Conservation (phyloP, 2,888 invertebrate genomes). For the Apocheima hispidaria region DNA sequence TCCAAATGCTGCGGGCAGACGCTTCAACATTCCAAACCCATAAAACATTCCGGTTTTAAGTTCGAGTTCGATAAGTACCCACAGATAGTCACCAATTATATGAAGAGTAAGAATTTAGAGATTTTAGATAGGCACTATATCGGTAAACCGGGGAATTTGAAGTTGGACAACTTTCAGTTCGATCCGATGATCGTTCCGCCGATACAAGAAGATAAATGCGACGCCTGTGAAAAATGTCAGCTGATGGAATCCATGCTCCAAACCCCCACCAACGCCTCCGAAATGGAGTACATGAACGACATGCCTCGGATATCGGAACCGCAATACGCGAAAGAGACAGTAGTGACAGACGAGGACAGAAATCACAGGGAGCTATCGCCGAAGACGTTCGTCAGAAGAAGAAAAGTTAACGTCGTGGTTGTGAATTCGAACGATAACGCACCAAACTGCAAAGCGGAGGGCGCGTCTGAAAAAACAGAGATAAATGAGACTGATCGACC, state of each 20-base stretch:
- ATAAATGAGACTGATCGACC: conserved; percentile 20
- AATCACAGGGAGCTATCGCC: conserved; percentile 60
- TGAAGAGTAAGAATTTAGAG: conserved; percentile 91
- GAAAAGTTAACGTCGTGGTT: conserved; percentile 77
- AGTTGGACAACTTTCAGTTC: conserved; percentile 82
- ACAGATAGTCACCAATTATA: conserved; percentile 90
- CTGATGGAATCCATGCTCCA: conserved; percentile 87
- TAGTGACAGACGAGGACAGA: conserved; percentile 54
- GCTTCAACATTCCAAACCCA: conserved; percentile 86
- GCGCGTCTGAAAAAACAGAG: conserved; percentile 1
- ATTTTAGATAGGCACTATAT: conserved; percentile 86
- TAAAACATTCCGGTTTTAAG: conserved; percentile 90
- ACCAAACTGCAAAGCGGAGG: conserved; percentile 12
- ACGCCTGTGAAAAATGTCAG: conserved; percentile 83
- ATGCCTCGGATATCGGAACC: conserved; percentile 74
- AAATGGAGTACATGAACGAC: conserved; percentile 86
- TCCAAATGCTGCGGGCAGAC: conserved; percentile 81
- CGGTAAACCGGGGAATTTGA: conserved; percentile 84
- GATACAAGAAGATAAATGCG: conserved; percentile 81
- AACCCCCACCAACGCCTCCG: conserved; percentile 92
- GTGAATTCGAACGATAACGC: conserved; percentile 58
- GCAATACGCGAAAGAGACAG: conserved; percentile 71
- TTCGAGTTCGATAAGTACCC: conserved; percentile 91
- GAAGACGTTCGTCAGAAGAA: conserved; percentile 75
- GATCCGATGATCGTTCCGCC: conserved; percentile 79